Percentiles rank a stretch among this genome's conserved stretches.
These are phyloP conservation scores for Eretmocerus hayati DNA, from an alignment of 2,888 invertebrate species.

Conservation along the genomic window DNA sequence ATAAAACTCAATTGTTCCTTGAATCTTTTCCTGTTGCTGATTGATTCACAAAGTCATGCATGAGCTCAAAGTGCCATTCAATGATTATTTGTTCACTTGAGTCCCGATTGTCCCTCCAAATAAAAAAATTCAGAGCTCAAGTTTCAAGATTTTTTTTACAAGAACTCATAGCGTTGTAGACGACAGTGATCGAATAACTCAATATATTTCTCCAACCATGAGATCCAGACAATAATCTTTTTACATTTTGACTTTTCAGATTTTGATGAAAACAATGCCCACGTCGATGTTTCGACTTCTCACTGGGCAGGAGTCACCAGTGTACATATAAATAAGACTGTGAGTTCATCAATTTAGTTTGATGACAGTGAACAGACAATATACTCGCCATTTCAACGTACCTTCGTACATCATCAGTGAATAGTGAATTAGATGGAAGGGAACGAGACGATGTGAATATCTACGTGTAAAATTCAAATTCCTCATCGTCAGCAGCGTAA, in stretches of 20 bases:
- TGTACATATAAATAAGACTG: slow-evolving; percentile 76
- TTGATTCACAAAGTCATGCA: too few species aligned
- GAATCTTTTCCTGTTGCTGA: too few species aligned
- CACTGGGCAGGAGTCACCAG: slow-evolving; percentile 98
- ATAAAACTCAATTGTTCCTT: too few species aligned
- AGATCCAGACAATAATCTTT: not conserved
- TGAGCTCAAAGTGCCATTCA: too few species aligned
- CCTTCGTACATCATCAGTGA: too few species aligned
- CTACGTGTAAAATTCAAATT: too few species aligned
- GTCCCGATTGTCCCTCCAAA: too few species aligned
- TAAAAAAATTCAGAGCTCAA: not conserved
- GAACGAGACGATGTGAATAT: slow-evolving; percentile 1
- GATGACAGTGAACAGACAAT: slow-evolving; percentile 45
- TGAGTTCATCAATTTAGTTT: slow-evolving; percentile 5
- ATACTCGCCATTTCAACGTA: slow-evolving; percentile 39
- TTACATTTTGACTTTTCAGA: slow-evolving; percentile 69
- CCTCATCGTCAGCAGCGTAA: too few species aligned
- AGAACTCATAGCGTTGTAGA: not conserved
- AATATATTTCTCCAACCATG: not conserved
- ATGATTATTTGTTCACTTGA: too few species aligned
- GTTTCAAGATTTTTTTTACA: not conserved
- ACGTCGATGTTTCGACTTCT: slow-evolving; percentile 98
- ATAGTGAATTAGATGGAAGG: not conserved
- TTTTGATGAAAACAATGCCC: slow-evolving; percentile 99
- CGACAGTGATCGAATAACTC: not conserved